Evolutionary conservation across 2,888 invertebrate species (phyloP).

Genomic region (Patella depressa): DNA sequence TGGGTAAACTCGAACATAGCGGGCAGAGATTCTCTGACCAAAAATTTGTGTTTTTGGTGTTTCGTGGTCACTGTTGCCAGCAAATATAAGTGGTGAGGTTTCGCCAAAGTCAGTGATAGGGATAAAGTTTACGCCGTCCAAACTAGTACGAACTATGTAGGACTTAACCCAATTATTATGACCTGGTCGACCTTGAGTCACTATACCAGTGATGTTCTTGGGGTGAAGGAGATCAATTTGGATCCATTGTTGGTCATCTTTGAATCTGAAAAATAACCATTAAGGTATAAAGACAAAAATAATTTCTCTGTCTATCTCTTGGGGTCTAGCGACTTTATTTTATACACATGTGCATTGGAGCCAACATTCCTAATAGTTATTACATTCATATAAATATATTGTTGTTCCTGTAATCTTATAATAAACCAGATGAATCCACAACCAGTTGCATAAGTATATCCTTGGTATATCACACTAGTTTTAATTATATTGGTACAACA

Average conservation of each 20-base stretch:
- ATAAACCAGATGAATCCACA: too few relatives aligned
- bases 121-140: conserved; percentile 34
- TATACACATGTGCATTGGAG: too few relatives aligned
- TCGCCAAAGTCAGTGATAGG: conserved; percentile 29
- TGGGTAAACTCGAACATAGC: conserved; percentile 53
- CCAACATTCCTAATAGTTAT: not conserved
- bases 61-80: conserved; percentile 38
- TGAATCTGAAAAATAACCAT: not conserved
- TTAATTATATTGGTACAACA: too few relatives aligned
- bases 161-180: conserved; percentile 41
- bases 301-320: too few relatives aligned
- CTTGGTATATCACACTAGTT: too few relatives aligned
- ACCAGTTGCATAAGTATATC: too few relatives aligned
- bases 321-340: too few relatives aligned
- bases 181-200: conserved; percentile 39
- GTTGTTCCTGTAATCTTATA: too few relatives aligned
- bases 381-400: too few relatives aligned
- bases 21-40: conserved; percentile 49
- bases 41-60: conserved; percentile 39
- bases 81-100: conserved; percentile 26
- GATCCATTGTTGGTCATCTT: conserved; percentile 15
- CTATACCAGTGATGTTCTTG: conserved; percentile 36
- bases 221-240: conserved; percentile 34
- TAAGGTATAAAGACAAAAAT: too few relatives aligned
- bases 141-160: conserved; percentile 35